phyloP scores from a whole-genome alignment of 1,140 invertebrate species.

The Drosophila suzukii region DNA sequence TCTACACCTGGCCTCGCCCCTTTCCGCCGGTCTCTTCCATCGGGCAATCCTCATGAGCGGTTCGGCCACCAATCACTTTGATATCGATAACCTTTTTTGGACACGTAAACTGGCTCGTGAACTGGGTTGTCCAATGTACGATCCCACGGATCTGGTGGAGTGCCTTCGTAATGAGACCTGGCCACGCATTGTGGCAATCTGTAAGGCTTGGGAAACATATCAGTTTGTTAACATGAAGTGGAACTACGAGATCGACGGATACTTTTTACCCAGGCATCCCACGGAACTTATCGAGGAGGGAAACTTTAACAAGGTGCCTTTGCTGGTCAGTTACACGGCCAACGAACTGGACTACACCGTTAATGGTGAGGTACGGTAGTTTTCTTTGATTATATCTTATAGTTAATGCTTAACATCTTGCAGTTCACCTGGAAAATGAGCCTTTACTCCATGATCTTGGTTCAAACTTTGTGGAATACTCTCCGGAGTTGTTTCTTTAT shows the following conservation, averaged over 20 bases:
- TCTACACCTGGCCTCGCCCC: constrained; percentile 85
- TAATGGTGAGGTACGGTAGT: constrained; percentile 56
- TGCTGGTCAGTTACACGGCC: constrained; percentile 87
- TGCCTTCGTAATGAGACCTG: constrained; percentile 72
- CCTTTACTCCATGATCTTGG: constrained; percentile 62
- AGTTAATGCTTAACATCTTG: background rate
- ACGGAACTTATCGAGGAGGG: constrained; percentile 85
- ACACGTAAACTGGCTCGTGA: constrained; percentile 58
- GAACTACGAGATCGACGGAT: constrained; percentile 71
- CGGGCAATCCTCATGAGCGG: constrained; percentile 89
- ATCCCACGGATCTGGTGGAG: constrained; percentile 49
- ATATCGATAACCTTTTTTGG: constrained; percentile 71
- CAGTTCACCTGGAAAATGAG: constrained; percentile 54
- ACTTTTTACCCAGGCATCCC: constrained; percentile 84
- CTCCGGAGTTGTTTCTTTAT: constrained; percentile 76
- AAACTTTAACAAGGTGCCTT: constrained; percentile 87
- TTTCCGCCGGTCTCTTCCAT: constrained; percentile 86
- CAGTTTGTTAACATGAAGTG: constrained; percentile 72
- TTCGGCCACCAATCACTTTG: constrained; percentile 86
- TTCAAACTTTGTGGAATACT: constrained; percentile 61
- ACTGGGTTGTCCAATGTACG: constrained; percentile 61
- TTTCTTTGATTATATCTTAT: background rate
- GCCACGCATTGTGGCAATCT: constrained; percentile 56
- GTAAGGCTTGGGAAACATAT: constrained; percentile 60
- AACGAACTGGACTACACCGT: constrained; percentile 88